phyloP scores from a whole-genome alignment of 2,888 invertebrate species.

The Deilephila elpenor region DNA sequence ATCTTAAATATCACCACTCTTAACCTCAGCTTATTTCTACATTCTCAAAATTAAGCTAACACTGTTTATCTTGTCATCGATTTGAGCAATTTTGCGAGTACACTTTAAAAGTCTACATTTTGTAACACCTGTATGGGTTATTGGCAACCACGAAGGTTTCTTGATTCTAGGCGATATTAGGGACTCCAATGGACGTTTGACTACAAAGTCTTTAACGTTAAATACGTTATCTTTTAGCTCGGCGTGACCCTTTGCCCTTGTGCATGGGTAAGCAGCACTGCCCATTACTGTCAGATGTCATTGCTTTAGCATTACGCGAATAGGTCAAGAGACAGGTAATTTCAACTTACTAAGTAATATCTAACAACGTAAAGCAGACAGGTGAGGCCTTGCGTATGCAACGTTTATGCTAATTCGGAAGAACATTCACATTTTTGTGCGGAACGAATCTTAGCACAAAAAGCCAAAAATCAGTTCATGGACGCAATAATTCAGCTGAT shows the following conservation, averaged over 20 bases:
- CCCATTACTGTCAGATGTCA: constrained; percentile 25
- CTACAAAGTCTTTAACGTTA: not conserved
- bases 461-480: constrained; percentile 55
- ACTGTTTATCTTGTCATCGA: not conserved
- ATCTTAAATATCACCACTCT: not conserved
- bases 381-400: constrained; percentile 49
- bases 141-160: not conserved
- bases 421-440: constrained; percentile 55
- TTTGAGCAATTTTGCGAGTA: not conserved
- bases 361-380: constrained; percentile 38
- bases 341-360: constrained; percentile 42
- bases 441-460: constrained; percentile 57
- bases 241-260: constrained; percentile 12
- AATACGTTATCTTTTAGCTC: not conserved
- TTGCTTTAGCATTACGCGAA: constrained; percentile 30
- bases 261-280: constrained; percentile 26
- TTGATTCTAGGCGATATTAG: not conserved
- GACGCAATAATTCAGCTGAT: constrained; percentile 43
- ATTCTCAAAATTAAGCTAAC: not conserved
- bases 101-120: not conserved
- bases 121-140: not conserved
- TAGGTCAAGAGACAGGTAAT: constrained; percentile 40
- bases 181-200: not conserved
- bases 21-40: not conserved
- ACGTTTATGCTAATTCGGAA: constrained; percentile 62